These are phyloP conservation scores for Babyrousa celebensis DNA, from an alignment of 2,797 vertebrate species.

Conservation along the genomic window DNA sequence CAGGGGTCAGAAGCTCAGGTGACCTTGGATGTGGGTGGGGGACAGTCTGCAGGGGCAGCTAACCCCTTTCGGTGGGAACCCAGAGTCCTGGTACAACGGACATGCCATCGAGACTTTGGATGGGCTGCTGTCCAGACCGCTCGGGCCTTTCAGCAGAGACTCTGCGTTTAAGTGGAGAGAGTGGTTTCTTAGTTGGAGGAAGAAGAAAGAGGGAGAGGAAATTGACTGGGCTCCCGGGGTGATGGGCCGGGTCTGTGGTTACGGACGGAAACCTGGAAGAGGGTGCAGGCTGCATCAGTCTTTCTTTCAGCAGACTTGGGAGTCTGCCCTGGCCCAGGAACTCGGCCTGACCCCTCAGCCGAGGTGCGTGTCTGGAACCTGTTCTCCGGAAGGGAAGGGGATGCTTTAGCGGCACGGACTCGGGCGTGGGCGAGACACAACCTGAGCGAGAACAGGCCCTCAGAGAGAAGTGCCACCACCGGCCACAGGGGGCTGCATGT, in stretches of 20 bases:
- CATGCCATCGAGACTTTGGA: conserved; percentile 47
- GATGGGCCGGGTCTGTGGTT: conserved; percentile 75
- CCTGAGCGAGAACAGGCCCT: not conserved
- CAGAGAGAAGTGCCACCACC: not conserved
- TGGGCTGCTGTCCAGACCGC: conserved; percentile 69
- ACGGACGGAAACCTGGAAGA: conserved; percentile 77
- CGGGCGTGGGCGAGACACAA: not conserved
- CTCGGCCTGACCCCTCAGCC: conserved; percentile 70
- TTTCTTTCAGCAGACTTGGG: conserved; percentile 76
- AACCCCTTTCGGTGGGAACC: conserved; percentile 14
- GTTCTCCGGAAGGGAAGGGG: not conserved
- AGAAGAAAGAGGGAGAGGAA: conserved; percentile 81
- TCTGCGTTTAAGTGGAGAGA: conserved; percentile 59
- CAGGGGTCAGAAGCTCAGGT: not conserved
- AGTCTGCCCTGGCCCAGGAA: conserved; percentile 64
- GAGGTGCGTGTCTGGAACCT: conserved; percentile 42
- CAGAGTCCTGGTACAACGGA: not conserved
- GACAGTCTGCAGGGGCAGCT: not conserved
- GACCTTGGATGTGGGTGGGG: not conserved
- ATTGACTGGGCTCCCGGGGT: conserved; percentile 58
- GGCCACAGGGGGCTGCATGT: not conserved
- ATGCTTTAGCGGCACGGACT: not conserved
- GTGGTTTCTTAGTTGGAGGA: conserved; percentile 78
- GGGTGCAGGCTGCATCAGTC: conserved; percentile 70
- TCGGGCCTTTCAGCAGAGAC: conserved; percentile 68